Evolutionary conservation across 2,113 vertebrate species (phyloP), one percentile per base, ranked within the genome.

Genomic region (Euleptes europaea): DNA sequence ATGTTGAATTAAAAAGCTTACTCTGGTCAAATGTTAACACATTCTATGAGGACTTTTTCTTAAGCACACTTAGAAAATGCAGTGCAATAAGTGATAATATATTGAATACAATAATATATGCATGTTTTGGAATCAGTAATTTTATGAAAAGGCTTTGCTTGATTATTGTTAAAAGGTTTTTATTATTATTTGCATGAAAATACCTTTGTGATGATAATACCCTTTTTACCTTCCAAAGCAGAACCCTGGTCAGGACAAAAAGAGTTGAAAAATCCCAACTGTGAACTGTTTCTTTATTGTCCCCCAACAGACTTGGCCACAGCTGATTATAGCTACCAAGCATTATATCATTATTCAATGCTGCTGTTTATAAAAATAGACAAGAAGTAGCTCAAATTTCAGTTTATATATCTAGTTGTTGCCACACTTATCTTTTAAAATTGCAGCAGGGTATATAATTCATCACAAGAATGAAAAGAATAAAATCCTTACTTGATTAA

Each of bases 11-110:
- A 92, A 88, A 72, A 47, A 79, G n/a, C 31, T 74, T n/a, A 12
- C 83, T 78, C 84, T 92, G 88, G 86, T 85, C 86, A 91, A 91
- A 94, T 67, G 77, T 81, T 91, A 92, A 85, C 78, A 73, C 35
- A 47, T 90, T 92, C 82, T 69, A 70, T 14, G 38, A 92, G 74
- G 17, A 75, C 47, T 81, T 88, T 86, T 86, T 85, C 80, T 70
- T 90, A 63, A 82, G 66, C 72, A 86, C 78, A 57, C 70, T 10
- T 80, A 23, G 26, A 15, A 86, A 86, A 63, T 6, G 49, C 71
- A 40, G 80, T 2, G 60, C 74, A 90, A 87, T 88, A 17, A 90
- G 76, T 71, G n/a, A 87, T 78, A 90, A 89, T 15, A 83, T 28
- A n/a, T 70, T 75, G 87, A 91, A 75, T 86, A 83, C 74, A 82